Evolutionary conservation across 2,113 vertebrate species (phyloP).

Genomic region (Ia io): DNA sequence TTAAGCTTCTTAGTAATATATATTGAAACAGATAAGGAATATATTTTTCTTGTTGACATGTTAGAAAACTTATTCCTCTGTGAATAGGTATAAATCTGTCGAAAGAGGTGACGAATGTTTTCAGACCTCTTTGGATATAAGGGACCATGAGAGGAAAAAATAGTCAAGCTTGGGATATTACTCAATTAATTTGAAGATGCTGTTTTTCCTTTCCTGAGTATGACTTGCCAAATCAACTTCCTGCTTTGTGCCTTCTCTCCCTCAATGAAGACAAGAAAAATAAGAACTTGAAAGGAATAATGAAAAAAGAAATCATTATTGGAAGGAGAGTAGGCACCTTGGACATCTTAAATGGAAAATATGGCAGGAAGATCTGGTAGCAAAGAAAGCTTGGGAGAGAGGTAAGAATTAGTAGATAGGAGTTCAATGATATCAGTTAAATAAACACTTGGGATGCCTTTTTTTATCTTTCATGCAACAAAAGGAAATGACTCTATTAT

Average conservation of each 20-base stretch:
- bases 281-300: not conserved
- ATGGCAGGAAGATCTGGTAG: not conserved
- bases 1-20: constrained; percentile 23
- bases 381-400: not conserved
- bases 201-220: constrained; percentile 39
- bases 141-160: not conserved
- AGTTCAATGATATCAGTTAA: constrained; percentile 7
- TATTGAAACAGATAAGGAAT: not conserved
- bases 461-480: not conserved
- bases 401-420: not conserved
- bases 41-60: not conserved
- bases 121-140: constrained; percentile 26
- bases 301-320: constrained; percentile 30
- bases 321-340: not conserved
- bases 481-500: constrained; percentile 45
- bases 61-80: not conserved
- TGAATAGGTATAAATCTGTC: constrained; percentile 28
- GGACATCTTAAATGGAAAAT: not conserved
- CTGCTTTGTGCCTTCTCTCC: constrained; percentile 12
- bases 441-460: not conserved
- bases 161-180: not conserved
- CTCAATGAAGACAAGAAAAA: constrained; percentile 18
- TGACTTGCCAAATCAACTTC: constrained; percentile 35
- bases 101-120: constrained; percentile 1
- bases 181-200: constrained; percentile 50